Percentiles rank a stretch among this genome's conserved stretches.
These are phyloP conservation scores for Eubasilissa regina DNA, from an alignment of 1,140 invertebrate genomes.

Conservation along the genomic window DNA sequence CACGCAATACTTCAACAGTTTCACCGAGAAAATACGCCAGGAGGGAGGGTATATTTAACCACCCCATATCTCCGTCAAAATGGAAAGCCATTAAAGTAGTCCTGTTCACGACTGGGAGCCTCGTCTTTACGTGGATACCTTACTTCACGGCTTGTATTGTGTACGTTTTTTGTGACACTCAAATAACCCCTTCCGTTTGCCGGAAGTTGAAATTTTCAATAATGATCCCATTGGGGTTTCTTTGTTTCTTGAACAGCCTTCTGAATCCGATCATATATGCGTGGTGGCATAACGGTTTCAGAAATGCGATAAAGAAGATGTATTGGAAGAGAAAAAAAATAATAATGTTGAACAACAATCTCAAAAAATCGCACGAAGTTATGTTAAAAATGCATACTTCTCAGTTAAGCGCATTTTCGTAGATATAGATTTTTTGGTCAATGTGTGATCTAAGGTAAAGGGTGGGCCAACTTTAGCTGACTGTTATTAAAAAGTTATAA, in stretches of 20 bases:
- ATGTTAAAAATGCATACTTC: too few species aligned
- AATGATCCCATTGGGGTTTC: constrained; percentile 70
- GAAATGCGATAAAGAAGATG: constrained; percentile 65
- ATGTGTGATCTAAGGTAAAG: too few species aligned
- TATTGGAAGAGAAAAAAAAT: constrained; percentile 35
- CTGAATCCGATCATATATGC: constrained; percentile 83
- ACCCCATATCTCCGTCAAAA: constrained; percentile 64
- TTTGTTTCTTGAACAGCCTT: constrained; percentile 78
- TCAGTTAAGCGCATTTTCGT: too few species aligned
- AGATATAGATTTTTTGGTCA: too few species aligned
- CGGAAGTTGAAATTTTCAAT: constrained; percentile 67
- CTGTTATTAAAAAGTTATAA: too few species aligned
- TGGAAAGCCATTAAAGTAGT: constrained; percentile 75
- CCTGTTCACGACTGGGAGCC: constrained; percentile 73
- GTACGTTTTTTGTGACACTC: constrained; percentile 70
- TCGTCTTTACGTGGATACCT: constrained; percentile 69
- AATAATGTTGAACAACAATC: neutral
- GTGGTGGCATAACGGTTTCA: constrained; percentile 79
- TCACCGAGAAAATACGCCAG: too few species aligned
- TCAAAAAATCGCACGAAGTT: too few species aligned
- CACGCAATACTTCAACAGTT: too few species aligned
- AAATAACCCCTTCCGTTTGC: constrained; percentile 66
- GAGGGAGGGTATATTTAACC: too few species aligned
- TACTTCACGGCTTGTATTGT: constrained; percentile 70
- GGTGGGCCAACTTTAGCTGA: too few species aligned